phyloP scores from a whole-genome alignment of 1,140 invertebrate genomes.

The Psilanteris sp. region DNA sequence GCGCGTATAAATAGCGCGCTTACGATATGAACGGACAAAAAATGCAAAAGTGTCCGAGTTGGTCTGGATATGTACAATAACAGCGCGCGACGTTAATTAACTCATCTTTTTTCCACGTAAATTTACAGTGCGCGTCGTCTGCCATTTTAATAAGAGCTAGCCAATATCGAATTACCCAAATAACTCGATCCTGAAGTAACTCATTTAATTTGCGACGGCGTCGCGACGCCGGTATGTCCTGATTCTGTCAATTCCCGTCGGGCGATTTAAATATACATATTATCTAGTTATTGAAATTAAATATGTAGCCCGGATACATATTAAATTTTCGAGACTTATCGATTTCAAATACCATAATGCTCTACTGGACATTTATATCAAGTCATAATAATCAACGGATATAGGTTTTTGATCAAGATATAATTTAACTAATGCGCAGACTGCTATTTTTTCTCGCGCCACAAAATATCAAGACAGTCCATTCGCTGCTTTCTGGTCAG shows the following conservation, averaged over 20 bases:
- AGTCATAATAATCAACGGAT: conserved; percentile 58
- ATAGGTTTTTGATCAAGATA: conserved; percentile 52
- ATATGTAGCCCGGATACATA: conserved; percentile 66
- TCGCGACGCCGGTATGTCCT: conserved; percentile 73
- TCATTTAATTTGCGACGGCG: conserved; percentile 75
- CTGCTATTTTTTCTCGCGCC: conserved; percentile 37
- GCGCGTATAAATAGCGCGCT: conserved; percentile 29
- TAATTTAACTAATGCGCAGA: conserved; percentile 35
- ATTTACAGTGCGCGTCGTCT: conserved; percentile 56
- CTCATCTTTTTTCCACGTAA: conserved; percentile 51
- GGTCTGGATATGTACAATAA: conserved; percentile 30
- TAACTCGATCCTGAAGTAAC: conserved; percentile 73
- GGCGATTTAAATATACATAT: conserved; percentile 75
- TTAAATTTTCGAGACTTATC: conserved; percentile 61
- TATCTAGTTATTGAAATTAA: conserved; percentile 70
- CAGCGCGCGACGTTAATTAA: conserved; percentile 54
- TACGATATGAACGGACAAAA: conserved; percentile 1
- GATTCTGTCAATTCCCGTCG: conserved; percentile 76
- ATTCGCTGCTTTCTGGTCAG: too few species aligned
- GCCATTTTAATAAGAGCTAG: conserved; percentile 70
- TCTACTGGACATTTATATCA: conserved; percentile 46
- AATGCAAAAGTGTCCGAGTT: conserved; percentile 27
- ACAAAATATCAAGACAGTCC: neutral
- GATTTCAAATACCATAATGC: conserved; percentile 49
- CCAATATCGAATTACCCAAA: conserved; percentile 76